Conservation (phyloP, 1,140 invertebrate species). For the Zaprionus capensis region DNA sequence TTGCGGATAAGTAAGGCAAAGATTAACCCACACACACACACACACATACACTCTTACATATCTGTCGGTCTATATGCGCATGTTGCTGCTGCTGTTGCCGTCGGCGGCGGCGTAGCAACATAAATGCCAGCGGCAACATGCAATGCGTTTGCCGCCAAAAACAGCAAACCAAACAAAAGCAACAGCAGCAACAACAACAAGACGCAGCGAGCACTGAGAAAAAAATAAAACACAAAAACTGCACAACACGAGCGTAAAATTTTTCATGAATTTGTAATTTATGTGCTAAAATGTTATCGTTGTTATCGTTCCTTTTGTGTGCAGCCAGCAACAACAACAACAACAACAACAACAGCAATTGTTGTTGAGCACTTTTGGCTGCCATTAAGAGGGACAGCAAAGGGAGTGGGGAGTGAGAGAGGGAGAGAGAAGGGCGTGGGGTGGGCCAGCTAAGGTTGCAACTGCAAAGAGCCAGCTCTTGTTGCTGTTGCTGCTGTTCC, state of each 20-base stretch:
- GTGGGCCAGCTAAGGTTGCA: constrained; percentile 28
- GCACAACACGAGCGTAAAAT: constrained; percentile 77
- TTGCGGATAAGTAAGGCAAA: constrained; percentile 70
- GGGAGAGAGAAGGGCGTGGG: background rate
- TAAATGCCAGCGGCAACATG: constrained; percentile 74
- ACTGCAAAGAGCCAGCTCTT: constrained; percentile 3
- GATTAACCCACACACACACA: constrained; percentile 45
- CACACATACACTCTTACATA: constrained; percentile 24
- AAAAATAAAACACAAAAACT: constrained; percentile 53
- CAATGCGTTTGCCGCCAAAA: constrained; percentile 78
- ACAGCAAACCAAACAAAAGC: constrained; percentile 65
- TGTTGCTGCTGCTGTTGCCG: constrained; percentile 53
- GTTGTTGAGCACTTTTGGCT: constrained; percentile 48
- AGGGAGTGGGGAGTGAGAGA: background rate
- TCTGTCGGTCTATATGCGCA: constrained; percentile 56
- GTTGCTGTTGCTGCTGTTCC: constrained; percentile 5
- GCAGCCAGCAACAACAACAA: constrained; percentile 32
- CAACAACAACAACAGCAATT: constrained; percentile 26
- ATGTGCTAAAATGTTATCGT: constrained; percentile 82
- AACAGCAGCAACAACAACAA: constrained; percentile 48
- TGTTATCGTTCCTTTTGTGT: constrained; percentile 75
- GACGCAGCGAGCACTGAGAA: background rate
- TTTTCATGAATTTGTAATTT: constrained; percentile 82
- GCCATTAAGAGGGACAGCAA: constrained; percentile 32
- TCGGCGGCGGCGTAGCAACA: constrained; percentile 41